Base-by-base conservation (phyloP, 2,888 invertebrate species). In the Anagyrus pseudococci region DNA sequence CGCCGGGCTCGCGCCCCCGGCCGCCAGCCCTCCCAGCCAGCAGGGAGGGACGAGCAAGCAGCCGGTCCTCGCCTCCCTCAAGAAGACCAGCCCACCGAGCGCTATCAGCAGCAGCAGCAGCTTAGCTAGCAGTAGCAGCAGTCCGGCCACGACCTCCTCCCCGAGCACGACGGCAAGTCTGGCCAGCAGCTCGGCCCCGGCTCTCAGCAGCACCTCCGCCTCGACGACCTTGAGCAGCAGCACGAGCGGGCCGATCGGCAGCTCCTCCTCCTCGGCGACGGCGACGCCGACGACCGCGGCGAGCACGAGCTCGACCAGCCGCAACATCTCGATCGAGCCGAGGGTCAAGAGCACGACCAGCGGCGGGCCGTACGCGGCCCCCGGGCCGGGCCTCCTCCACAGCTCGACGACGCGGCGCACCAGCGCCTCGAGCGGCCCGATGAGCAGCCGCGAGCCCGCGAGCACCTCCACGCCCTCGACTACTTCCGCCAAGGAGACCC, bases 291-390 rank as follows among this genome's bases (percentile, higher is more conserved):
- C 62, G n/a, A 41, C 56, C 22, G 58, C 44, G n/a, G 70, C 71
- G 23, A 57, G 44, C 69, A 52, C 64, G 77, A 75, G 70, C 78
- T 72, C 33, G 80, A 79, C 77, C 46, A 82, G 82, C 81, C 82
- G 83, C 72, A 74, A 59, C 62, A 59, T 60, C 33, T 67, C 68
- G 37, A 69, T 68, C 50, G 72, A 69, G 48, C 64, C 70, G 13
- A 56, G 70, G 20, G 64, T 70, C 53, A 70, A 69, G 58, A 41
- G 66, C 23, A 60, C 63, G n/a, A 69, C 67, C 7, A 33, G 41
- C 46, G 43, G 46, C 25, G 46, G 46, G 29, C 6, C 1, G 22
- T 4, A 4, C n/a, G n/a, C 26, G 48, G 10, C 15, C 4, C 10
- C 26, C n/a, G 22, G 10, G 26, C 15, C 25, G 17, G 13, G 17